Base-by-base conservation (phyloP, 2,797 vertebrate species). In the Falco rusticolus region DNA sequence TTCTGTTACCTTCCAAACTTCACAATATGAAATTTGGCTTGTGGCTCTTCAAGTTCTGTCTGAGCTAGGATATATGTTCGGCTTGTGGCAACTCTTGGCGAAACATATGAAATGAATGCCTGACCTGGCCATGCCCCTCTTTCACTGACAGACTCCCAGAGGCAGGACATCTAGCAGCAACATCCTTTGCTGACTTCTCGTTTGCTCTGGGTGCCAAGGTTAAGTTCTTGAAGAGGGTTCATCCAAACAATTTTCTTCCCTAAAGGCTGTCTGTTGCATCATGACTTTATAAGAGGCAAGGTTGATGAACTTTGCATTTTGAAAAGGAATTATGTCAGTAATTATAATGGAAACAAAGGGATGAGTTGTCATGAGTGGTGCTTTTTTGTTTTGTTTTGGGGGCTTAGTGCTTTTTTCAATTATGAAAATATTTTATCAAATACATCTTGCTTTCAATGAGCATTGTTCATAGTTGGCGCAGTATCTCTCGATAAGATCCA, bases 211-310 rank as follows among this genome's bases (percentile, higher is more conserved):
- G 14, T 88, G 39, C 28, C 43, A 71, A 91, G 76, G 63, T 94
- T 93, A 89, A 92, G 43, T 43, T 89, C 60, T 80, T 94, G 76
- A 94, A 84, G 72, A 77, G 90, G 31, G 90, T 87, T 90, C 16
- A 43, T 84, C 64, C 60, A 71, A 96, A 94, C 53, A 93, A 34
- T 20, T 60, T 41, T 68, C 21, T 84, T 29, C 77, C 84, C 84
- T 76, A 37, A 84, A 94, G 88, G 63, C n/a, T 72, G 13, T 64
- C 53, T 91, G 15, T 47, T 79, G 24, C 29, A 93, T 22, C 5
- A 19, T 31, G 51, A 72, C 8, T 84, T 87, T 29, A 20, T 61
- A 79, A 94, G 47, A 72, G 13, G 5, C 37, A 59, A 13, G 8
- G 47, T 69, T 89, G 54, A 92, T 41, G 63, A 93, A 72, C 4